Evolutionary conservation across 2,113 vertebrate genomes (phyloP).

Genomic region (Malurus elegans): DNA sequence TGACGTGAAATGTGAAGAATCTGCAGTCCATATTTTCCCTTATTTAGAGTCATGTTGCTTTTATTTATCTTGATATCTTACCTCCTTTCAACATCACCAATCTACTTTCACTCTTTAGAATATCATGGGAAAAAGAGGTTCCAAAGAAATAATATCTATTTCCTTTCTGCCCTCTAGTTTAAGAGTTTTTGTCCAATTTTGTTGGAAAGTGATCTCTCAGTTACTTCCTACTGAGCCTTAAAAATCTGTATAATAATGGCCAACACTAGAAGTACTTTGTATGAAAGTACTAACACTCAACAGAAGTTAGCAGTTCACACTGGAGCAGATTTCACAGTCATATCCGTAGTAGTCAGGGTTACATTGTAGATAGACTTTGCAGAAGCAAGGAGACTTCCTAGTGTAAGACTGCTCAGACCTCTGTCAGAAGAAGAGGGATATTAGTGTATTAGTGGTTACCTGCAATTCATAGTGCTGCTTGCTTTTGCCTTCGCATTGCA

Average conservation of each 20-base stretch:
- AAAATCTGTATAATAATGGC: neutral
- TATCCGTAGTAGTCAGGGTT: neutral
- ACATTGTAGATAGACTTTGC: neutral
- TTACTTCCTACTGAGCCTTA: neutral
- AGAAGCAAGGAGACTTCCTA: neutral
- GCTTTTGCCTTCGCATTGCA: constrained; percentile 13
- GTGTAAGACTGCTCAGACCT: neutral
- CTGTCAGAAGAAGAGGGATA: neutral
- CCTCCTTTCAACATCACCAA: neutral
- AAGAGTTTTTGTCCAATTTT: neutral
- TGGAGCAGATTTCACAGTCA: neutral
- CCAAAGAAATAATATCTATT: neutral
- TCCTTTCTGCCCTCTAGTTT: neutral
- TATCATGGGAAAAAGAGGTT: neutral
- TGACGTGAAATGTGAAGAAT: neutral
- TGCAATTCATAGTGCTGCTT: neutral
- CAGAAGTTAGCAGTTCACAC: neutral
- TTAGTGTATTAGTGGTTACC: neutral
- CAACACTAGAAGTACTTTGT: neutral
- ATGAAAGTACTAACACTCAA: neutral
- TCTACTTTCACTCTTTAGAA: neutral
- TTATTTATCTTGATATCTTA: neutral
- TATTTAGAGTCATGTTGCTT: neutral
- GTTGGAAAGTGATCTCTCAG: neutral
- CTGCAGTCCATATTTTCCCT: neutral